These are phyloP conservation scores for Rotaria sp. DNA, from an alignment of 2,888 invertebrate genomes.

Conservation along the genomic window DNA sequence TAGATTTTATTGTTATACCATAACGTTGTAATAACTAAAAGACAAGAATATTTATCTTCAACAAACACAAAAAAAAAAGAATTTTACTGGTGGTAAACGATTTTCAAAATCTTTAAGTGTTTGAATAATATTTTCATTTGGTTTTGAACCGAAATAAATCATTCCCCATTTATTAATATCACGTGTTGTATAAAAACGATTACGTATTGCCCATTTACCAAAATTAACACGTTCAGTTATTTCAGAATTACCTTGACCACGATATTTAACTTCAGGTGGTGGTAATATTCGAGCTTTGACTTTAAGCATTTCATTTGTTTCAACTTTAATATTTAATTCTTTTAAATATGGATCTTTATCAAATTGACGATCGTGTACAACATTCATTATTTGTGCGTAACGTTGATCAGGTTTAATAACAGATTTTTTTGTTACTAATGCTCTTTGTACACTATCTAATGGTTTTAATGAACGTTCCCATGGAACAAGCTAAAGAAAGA, in stretches of 20 bases:
- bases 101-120: not conserved
- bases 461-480: slow-evolving; percentile 28
- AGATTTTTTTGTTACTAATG: not conserved
- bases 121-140: not conserved
- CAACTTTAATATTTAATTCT: slow-evolving; percentile 29
- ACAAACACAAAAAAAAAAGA: no score
- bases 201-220: slow-evolving; percentile 21
- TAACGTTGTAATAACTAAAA: slow-evolving; percentile 4
- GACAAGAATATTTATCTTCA: not conserved
- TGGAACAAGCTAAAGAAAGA: not conserved
- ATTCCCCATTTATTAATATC: slow-evolving; percentile 17
- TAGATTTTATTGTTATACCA: not conserved
- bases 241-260: not conserved
- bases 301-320: not conserved
- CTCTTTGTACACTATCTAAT: not conserved
- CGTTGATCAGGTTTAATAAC: slow-evolving; percentile 5
- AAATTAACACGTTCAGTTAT: not conserved
- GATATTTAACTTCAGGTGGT: slow-evolving; percentile 23
- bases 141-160: not conserved
- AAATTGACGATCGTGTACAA: not conserved
- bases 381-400: not conserved
- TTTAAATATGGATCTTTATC: not conserved
- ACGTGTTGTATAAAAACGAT: not conserved
- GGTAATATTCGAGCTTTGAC: slow-evolving; percentile 8
- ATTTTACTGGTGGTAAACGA: not conserved